Conservation (phyloP, 2,888 invertebrate species). For the Drepana falcataria region DNA sequence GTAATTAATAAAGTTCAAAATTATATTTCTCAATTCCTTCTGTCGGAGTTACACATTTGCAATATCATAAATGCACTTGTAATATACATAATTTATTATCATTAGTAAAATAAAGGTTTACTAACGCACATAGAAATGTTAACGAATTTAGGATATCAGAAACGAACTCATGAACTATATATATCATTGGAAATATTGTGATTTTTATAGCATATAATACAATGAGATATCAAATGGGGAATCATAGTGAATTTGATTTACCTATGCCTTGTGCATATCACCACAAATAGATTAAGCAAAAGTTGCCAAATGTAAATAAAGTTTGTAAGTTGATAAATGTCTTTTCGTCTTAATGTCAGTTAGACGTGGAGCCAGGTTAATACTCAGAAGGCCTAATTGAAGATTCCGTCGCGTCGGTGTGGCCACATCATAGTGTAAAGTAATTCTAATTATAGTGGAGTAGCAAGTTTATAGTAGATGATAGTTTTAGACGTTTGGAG, state of each 20-base stretch:
- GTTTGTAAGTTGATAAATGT: slow-evolving; percentile 27
- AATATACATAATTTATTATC: not conserved
- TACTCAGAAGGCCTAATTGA: slow-evolving; percentile 1
- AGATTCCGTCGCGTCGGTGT: slow-evolving; percentile 19
- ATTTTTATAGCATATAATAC: slow-evolving; percentile 47
- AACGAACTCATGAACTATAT: slow-evolving; percentile 21
- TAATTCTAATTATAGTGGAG: slow-evolving; percentile 22
- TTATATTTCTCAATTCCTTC: no score
- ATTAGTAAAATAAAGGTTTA: slow-evolving; percentile 1
- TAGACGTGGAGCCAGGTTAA: slow-evolving; percentile 2
- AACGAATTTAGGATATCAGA: slow-evolving; percentile 8
- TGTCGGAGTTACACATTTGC: no score
- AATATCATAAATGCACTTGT: no score
- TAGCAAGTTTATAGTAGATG: slow-evolving; percentile 37
- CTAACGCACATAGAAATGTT: not conserved
- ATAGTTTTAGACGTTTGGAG: slow-evolving; percentile 30
- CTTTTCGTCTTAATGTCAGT: slow-evolving; percentile 51
- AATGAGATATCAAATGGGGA: slow-evolving; percentile 57
- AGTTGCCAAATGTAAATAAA: slow-evolving; percentile 75
- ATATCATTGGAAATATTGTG: slow-evolving; percentile 63
- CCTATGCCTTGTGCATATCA: slow-evolving; percentile 70
- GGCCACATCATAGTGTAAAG: slow-evolving; percentile 48
- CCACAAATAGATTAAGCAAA: slow-evolving; percentile 65
- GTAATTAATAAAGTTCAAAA: no score
- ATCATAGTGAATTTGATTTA: slow-evolving; percentile 48